Base-by-base conservation (phyloP, 2,113 vertebrate species). In the Cettia cetti region DNA sequence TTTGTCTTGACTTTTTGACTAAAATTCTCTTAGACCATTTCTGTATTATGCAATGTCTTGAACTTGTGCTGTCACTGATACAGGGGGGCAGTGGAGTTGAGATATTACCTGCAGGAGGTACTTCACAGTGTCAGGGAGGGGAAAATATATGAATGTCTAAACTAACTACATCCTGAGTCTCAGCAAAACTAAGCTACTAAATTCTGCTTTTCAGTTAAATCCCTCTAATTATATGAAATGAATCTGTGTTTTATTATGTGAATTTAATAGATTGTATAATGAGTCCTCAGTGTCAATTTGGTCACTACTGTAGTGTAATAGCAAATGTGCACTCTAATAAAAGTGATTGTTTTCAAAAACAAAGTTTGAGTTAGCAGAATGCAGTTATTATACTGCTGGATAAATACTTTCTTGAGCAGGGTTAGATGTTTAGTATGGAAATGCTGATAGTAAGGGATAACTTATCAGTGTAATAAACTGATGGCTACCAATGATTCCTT, bases 51-150 rank as follows among this genome's bases (percentile, higher is more conserved):
- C 16, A 56, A 3, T 52, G 6, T 82, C 49, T 79, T 82, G 18
- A 16, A 14, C 16, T 64, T 68, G 7, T 0, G 2, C 52, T 66
- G 33, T 63, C 22, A 19, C 45, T 82, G 39, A 35, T 39, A 9
- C 0, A 56, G 16, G 24, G 17, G 30, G 5, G 47, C 39, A 72
- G 0, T 66, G 18, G 56, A 93, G 30, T 45, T 2, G 0, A 42
- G 24, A 17, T 19, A 13, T 44, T 91, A 57, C 54, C 22, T 70
- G 19, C 39, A 39, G 52, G 52, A 78, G n/a, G 33, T 31, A 23
- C 33, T 88, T 90, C 19, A 56, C 27, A 13, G 8, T 24, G 21
- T 60, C 35, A 56, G 39, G 57, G 35, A 71, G 75, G 8, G 39
- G 13, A 21, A 82, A 79, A 64, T 35, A 3, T 20, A 1, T 33